Base-by-base conservation (phyloP, 2,113 vertebrate species). In the Oceanodroma tethys region DNA sequence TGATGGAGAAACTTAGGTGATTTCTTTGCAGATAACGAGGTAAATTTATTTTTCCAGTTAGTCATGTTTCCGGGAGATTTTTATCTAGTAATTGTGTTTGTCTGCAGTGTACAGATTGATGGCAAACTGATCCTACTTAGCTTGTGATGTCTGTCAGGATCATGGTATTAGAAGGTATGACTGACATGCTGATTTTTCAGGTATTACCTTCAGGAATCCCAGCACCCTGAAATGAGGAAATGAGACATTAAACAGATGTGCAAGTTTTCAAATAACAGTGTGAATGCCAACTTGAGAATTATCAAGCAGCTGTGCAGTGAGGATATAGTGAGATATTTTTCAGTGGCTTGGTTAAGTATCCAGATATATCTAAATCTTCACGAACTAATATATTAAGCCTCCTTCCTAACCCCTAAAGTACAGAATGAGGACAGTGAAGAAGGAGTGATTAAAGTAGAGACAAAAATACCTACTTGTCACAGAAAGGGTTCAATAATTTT, bases 81-180 rank as follows among this genome's bases (percentile, higher is more conserved):
- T 83, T 95, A 95, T 97, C 94, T 81, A 18, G 81, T 95, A 95
- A 97, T 95, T 96, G 94, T 93, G 72, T 91, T 95, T 95, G 95
- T 94, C 95, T 76, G 89, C 78, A 42, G 84, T 0, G 45, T 36
- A 30, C 53, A 30, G 91, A 91, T 45, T 47, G 91, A 66, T 94
- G 84, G 71, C 32, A 14, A 72, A 2, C 68, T 25, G 84, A 43
- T 91, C 66, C 84, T 80, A 62, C 93, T 73, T 32, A 58, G 59
- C 34, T 43, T 22, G 25, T 7, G 73, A 40, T 63, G 75, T 20
- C 75, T 86, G 90, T 30, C 59, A 29, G 66, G 42, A 78, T 65
- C n/a, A 2, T 0, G 0, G 55, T 6, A 18, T 21, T 38, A 38
- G 83, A 5, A 67, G 32, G 30, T 38, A 13, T 55, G 90, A 81